Evolutionary conservation across 2,797 vertebrate species (phyloP), one percentile per base, ranked within the genome.

Genomic region (Arremon brunneinucha): DNA sequence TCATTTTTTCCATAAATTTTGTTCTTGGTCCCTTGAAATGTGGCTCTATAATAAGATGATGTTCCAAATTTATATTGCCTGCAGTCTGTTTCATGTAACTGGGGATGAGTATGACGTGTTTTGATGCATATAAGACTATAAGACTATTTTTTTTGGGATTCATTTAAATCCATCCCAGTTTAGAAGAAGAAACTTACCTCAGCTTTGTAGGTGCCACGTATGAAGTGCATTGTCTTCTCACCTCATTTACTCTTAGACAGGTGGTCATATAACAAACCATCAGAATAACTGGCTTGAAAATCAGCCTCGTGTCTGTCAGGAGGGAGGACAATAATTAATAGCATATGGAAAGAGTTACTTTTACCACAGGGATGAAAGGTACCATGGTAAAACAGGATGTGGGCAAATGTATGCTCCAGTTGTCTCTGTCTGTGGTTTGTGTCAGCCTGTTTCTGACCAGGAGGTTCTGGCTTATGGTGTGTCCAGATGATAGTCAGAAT

Each of bases 341-440:
- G 46, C 83, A 87, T 37, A 81, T 90, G 94, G 92, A 76, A 81
- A 70, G 50, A 74, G 85, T 60, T 91, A 71, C 59, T 91, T 86
- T 76, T 79, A 74, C 85, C 81, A 67, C 56, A 77, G 70, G 88
- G 80, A 91, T 94, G 89, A 96, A 94, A 96, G 89, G 89, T 96
- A 89, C 83, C 74, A 77, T 64, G 85, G 70, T 96, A 91, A 94
- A 92, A 88, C 89, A 94, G 91, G 91, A 96, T 94, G 83, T 89
- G 94, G 95, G 80, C 85, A 95, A 90, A 93, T 71, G 76, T 79
- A 79, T 70, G 80, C 56, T 96, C 47, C 52, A 39, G 89, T 95
- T 87, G 78, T 78, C 69, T 93, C 68, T 72, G 81, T 67, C 94
- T 96, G 90, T 92, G 86, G 76, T 93, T 93, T 94, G 43, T 83